Evolutionary conservation across 2,797 vertebrate species (phyloP).

Genomic region (Urophycis tenuis): DNA sequence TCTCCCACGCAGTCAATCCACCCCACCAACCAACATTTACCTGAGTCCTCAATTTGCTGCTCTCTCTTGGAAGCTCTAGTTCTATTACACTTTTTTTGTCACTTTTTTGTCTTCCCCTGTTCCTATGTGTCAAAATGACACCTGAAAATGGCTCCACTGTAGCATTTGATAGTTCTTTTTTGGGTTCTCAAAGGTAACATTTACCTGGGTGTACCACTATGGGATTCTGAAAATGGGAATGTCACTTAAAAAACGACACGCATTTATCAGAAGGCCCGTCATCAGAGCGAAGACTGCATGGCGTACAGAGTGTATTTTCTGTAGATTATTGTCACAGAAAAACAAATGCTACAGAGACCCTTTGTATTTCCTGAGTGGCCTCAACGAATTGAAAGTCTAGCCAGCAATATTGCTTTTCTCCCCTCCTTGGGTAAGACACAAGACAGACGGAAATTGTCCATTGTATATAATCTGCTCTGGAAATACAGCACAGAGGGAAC

Average conservation of each 20-base stretch:
- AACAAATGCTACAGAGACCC: conserved; percentile 30
- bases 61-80: neutral
- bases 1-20: no score
- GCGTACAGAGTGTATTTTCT: conserved; percentile 34
- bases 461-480: neutral
- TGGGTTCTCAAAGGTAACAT: conserved; percentile 40
- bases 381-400: conserved; percentile 25
- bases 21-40: neutral
- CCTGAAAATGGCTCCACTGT: conserved; percentile 41
- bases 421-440: conserved; percentile 1
- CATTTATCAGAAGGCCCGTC: conserved; percentile 23
- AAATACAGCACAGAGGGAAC: neutral
- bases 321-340: conserved; percentile 52
- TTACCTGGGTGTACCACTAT: conserved; percentile 31
- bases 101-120: neutral
- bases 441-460: neutral
- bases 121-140: conserved; percentile 31
- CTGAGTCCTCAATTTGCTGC: neutral
- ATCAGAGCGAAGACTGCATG: conserved; percentile 39
- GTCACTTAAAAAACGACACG: conserved; percentile 51
- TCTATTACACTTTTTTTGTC: neutral
- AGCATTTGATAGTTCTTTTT: conserved; percentile 28
- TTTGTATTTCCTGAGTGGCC: conserved; percentile 40
- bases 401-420: conserved; percentile 41
- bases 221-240: conserved; percentile 31